Evolutionary conservation across 2,113 vertebrate species (phyloP).

Genomic region (Psittacara wagleri): DNA sequence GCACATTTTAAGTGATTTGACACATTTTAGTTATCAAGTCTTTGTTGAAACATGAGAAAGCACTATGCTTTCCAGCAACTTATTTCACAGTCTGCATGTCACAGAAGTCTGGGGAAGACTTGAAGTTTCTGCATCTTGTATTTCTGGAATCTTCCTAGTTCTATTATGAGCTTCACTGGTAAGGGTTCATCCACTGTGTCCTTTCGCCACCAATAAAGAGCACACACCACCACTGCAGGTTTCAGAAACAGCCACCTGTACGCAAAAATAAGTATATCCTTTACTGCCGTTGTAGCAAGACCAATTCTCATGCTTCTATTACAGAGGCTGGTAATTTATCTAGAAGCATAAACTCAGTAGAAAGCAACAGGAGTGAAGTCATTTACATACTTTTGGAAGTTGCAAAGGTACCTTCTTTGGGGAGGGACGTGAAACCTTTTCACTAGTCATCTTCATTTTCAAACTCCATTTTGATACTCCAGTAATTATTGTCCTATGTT

Average conservation of each 20-base stretch:
- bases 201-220: neutral
- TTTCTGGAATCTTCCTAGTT: neutral
- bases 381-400: neutral
- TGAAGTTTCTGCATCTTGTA: neutral
- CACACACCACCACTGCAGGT: neutral
- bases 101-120: neutral
- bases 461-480: neutral
- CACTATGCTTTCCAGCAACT: neutral
- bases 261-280: neutral
- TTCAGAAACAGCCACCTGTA: neutral
- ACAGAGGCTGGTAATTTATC: neutral
- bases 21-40: neutral
- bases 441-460: neutral
- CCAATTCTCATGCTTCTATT: neutral
- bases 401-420: neutral
- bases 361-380: neutral
- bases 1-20: neutral
- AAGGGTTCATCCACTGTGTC: neutral
- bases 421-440: neutral
- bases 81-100: neutral
- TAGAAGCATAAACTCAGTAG: neutral
- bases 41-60: neutral
- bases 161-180: neutral
- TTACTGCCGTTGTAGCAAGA: neutral
- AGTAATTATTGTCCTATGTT: neutral